These are phyloP conservation scores for Acrobasis suavella DNA, from an alignment of 2,888 invertebrate genomes.

Conservation along the genomic window DNA sequence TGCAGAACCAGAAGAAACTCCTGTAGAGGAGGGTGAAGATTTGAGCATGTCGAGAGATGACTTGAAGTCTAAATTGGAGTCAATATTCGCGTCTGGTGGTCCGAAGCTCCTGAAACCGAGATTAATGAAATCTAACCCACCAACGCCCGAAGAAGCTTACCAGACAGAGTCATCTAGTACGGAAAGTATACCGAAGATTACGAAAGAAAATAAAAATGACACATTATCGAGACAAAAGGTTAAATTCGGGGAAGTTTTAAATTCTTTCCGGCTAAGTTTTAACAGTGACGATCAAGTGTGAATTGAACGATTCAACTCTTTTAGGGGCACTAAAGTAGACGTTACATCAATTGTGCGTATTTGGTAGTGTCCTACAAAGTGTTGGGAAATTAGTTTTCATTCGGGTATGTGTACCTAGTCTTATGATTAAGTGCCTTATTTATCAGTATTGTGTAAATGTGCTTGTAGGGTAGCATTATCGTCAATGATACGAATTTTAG, in stretches of 20 bases:
- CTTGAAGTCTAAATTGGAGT: constrained; percentile 70
- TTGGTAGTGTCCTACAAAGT: too few relatives aligned
- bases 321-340: too few relatives aligned
- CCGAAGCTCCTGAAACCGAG: constrained; percentile 58
- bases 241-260: constrained; percentile 68
- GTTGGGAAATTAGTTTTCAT: constrained; percentile 15
- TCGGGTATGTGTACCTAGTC: constrained; percentile 58
- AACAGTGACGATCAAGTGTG: constrained; percentile 65
- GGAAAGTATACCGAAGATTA: constrained; percentile 62
- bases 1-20: constrained; percentile 30
- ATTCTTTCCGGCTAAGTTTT: constrained; percentile 68
- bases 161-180: constrained; percentile 60
- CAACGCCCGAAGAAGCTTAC: constrained; percentile 64
- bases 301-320: constrained; percentile 14
- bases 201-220: constrained; percentile 72
- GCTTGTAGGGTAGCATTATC: constrained; percentile 21
- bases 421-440: constrained; percentile 64
- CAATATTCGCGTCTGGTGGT: constrained; percentile 66
- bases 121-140: constrained; percentile 64
- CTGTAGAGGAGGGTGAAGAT: constrained; percentile 48
- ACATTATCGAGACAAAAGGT: constrained; percentile 72
- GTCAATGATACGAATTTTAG: constrained; percentile 32
- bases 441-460: constrained; percentile 33
- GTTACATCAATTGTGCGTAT: too few relatives aligned
- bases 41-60: constrained; percentile 60